Percentiles rank a stretch among this genome's conserved stretches.
Evolutionary conservation across 2,113 vertebrate genomes (phyloP).

Genomic region (Hemicordylus capensis): DNA sequence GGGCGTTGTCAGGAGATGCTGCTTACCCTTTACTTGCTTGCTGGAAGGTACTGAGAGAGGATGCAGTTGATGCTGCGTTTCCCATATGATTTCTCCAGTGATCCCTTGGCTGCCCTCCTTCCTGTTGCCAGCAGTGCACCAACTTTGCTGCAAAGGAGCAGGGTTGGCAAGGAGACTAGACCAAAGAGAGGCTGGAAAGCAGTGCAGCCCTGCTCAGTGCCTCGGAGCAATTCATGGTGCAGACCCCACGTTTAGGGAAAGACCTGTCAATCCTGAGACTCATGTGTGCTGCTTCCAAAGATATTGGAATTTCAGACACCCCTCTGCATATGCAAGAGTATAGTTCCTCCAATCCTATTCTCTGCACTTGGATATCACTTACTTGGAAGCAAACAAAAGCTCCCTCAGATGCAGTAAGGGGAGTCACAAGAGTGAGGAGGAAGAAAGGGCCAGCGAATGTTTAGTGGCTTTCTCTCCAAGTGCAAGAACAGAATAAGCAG

Average conservation of each 20-base stretch:
- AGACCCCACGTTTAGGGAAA: not conserved
- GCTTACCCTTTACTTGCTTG: not conserved
- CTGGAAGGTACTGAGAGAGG: not conserved
- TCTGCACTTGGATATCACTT: no score
- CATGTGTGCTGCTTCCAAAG: not conserved
- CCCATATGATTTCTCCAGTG: not conserved
- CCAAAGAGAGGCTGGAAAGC: no score
- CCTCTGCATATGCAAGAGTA: accelerated
- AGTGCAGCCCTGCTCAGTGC: not conserved
- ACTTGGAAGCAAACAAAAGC: not conserved
- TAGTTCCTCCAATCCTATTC: not conserved
- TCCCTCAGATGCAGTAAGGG: not conserved
- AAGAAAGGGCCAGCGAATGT: no score
- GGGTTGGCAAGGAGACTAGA: not conserved
- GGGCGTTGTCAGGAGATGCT: not conserved
- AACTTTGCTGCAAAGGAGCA: not conserved
- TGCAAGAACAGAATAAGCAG: no score
- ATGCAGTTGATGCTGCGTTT: not conserved
- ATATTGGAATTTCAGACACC: not conserved
- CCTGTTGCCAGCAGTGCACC: not conserved
- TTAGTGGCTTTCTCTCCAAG: no score
- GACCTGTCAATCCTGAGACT: not conserved
- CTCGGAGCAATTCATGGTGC: not conserved
- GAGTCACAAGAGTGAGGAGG: no score
- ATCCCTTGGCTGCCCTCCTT: not conserved